Conservation (phyloP, 2,888 invertebrate genomes). For the Ectemnius continuus region DNA sequence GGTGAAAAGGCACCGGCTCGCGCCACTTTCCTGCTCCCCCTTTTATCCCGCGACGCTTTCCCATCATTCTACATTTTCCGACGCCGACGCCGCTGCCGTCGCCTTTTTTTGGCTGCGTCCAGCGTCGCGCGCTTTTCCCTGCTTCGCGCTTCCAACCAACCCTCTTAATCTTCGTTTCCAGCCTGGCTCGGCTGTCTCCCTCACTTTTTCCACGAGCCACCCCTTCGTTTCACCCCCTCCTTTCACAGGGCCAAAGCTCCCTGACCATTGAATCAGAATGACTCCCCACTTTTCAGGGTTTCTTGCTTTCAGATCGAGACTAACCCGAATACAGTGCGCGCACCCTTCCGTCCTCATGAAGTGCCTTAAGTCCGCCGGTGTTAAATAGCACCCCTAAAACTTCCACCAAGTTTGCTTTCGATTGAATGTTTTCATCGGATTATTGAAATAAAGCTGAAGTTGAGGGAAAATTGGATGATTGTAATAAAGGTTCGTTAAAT, state of each 20-base stretch:
- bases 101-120: constrained; percentile 30
- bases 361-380: too few relatives aligned
- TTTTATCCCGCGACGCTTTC: constrained; percentile 3
- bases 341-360: too few relatives aligned
- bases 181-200: too few relatives aligned
- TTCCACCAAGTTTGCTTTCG: too few relatives aligned
- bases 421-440: too few relatives aligned
- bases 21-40: constrained; percentile 19
- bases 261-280: constrained; percentile 6
- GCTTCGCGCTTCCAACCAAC: constrained; percentile 30
- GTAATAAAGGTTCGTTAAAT: too few relatives aligned
- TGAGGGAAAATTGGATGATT: too few relatives aligned
- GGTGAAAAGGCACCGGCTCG: not conserved
- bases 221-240: not conserved
- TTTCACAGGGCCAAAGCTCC: not conserved
- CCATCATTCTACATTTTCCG: constrained; percentile 15
- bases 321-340: not conserved
- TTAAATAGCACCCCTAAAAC: too few relatives aligned
- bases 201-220: not conserved
- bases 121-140: constrained; percentile 25
- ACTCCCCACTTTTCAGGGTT: constrained; percentile 4
- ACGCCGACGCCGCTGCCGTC: not conserved
- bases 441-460: too few relatives aligned
- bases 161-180: constrained; percentile 17
- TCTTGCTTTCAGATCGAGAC: not conserved